A percentile compares a stretch with the other conserved stretches of the same genome.
Conservation (phyloP, 2,113 vertebrate species). For the Cromileptes altivelis region DNA sequence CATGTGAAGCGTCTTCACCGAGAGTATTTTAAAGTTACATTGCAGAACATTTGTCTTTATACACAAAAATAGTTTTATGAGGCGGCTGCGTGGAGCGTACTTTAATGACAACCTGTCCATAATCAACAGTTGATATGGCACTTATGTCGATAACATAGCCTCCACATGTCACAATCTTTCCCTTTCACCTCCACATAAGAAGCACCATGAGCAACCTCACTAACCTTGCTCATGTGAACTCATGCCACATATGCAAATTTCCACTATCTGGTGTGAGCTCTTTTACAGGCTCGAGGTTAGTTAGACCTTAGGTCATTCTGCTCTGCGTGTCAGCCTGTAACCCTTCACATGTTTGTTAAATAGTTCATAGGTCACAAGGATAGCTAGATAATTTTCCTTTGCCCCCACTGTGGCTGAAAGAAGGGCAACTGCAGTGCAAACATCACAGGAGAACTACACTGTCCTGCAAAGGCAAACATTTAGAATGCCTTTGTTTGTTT, state of each 20-base stretch:
- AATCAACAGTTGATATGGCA: neutral
- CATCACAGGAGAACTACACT: neutral
- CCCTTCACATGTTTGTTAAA: conserved; percentile 11
- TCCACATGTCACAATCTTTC: neutral
- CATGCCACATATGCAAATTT: neutral
- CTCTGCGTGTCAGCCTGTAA: neutral
- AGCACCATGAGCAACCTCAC: neutral
- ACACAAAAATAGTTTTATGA: neutral
- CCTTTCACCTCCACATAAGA: neutral
- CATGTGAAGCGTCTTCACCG: neutral
- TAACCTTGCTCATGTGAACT: conserved; percentile 20
- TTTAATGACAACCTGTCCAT: neutral
- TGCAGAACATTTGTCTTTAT: neutral
- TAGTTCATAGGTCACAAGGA: conserved; percentile 20
- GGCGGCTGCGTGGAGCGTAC: neutral
- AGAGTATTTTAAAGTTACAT: neutral
- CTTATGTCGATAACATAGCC: neutral
- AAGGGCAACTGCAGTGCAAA: neutral
- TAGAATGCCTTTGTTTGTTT: neutral
- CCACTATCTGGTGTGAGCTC: neutral
- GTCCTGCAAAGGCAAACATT: neutral
- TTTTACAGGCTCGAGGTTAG: neutral
- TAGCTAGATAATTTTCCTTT: neutral
- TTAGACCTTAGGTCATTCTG: conserved; percentile 8
- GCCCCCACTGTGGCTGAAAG: neutral